These are phyloP conservation scores for Bovichtus diacanthus DNA, from an alignment of 2,797 vertebrate genomes.

Conservation along the genomic window DNA sequence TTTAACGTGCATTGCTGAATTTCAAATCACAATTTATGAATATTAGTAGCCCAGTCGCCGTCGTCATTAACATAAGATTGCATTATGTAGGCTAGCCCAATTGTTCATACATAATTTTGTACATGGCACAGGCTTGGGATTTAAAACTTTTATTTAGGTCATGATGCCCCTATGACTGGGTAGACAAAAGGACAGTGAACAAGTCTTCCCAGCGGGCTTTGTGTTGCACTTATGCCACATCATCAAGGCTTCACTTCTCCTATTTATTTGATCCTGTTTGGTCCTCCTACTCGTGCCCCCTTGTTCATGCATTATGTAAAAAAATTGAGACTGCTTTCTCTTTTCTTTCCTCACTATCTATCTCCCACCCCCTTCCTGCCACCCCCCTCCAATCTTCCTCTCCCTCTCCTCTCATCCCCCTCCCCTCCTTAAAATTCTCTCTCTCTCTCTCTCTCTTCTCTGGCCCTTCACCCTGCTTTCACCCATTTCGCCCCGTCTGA, in stretches of 20 bases:
- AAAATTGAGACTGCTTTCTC: constrained; percentile 73
- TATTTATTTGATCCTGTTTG: constrained; percentile 82
- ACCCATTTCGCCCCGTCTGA: constrained; percentile 76
- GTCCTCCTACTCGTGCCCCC: constrained; percentile 78
- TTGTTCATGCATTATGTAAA: constrained; percentile 83
- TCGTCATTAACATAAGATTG: constrained; percentile 77
- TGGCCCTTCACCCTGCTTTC: constrained; percentile 78
- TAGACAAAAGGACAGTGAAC: constrained; percentile 84
- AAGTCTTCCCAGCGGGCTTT: constrained; percentile 82
- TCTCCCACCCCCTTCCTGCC: constrained; percentile 68
- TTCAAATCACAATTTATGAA: constrained; percentile 79
- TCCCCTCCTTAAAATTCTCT: constrained; percentile 45
- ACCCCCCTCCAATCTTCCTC: constrained; percentile 27
- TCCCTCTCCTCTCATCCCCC: constrained; percentile 47
- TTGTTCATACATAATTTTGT: constrained; percentile 74
- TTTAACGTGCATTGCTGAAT: constrained; percentile 82
- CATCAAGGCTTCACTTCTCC: constrained; percentile 82
- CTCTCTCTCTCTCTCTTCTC: constrained; percentile 40
- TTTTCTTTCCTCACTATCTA: constrained; percentile 76
- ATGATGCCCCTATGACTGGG: constrained; percentile 76
- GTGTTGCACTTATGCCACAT: constrained; percentile 84
- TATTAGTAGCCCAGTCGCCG: constrained; percentile 65
- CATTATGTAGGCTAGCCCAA: constrained; percentile 68
- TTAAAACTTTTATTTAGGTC: constrained; percentile 84
- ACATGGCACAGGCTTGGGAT: constrained; percentile 64